Percentiles rank a stretch among this genome's conserved stretches.
Evolutionary conservation across 2,113 vertebrate genomes (phyloP).

Genomic region (Bujurquina vittata): DNA sequence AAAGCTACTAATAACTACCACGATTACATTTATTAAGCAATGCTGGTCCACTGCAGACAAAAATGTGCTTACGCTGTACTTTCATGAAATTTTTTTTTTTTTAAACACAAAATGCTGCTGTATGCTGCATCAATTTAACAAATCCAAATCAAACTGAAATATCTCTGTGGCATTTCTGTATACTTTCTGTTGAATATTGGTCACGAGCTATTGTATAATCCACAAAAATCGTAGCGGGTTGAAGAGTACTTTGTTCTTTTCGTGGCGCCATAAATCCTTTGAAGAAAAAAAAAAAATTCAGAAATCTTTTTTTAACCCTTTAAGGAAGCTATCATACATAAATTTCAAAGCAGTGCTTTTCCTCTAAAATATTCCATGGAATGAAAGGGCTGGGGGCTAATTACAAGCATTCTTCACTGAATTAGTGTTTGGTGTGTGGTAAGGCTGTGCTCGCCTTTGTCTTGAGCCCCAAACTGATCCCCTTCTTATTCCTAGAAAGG

Average conservation of each 20-base stretch:
- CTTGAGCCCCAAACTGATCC: conserved; percentile 93
- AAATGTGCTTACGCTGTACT: neutral
- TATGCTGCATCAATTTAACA: neutral
- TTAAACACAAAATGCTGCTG: neutral
- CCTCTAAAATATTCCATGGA: conserved; percentile 87
- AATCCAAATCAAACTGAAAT: neutral
- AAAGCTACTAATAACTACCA: neutral
- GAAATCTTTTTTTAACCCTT: conserved; percentile 78
- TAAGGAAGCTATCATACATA: conserved; percentile 88
- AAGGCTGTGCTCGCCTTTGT: conserved; percentile 87
- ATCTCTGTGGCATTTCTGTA: conserved; percentile 1
- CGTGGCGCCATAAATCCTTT: conserved; percentile 45
- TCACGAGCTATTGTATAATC: conserved; percentile 54
- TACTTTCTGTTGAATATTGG: neutral
- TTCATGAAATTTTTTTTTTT: neutral
- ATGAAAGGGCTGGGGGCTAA: conserved; percentile 90
- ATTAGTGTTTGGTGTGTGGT: conserved; percentile 94
- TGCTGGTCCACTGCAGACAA: neutral
- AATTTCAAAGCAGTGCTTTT: conserved; percentile 85
- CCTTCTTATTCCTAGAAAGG: conserved; percentile 92
- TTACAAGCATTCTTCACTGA: conserved; percentile 96
- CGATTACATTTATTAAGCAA: neutral
- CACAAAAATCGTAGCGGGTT: conserved; percentile 37
- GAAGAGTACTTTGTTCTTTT: conserved; percentile 61
- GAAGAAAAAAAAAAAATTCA: conserved; percentile 41